Percentiles rank a stretch among this genome's conserved stretches.
phyloP scores from a whole-genome alignment of 2,113 vertebrate species.

The Sebastes fasciatus region DNA sequence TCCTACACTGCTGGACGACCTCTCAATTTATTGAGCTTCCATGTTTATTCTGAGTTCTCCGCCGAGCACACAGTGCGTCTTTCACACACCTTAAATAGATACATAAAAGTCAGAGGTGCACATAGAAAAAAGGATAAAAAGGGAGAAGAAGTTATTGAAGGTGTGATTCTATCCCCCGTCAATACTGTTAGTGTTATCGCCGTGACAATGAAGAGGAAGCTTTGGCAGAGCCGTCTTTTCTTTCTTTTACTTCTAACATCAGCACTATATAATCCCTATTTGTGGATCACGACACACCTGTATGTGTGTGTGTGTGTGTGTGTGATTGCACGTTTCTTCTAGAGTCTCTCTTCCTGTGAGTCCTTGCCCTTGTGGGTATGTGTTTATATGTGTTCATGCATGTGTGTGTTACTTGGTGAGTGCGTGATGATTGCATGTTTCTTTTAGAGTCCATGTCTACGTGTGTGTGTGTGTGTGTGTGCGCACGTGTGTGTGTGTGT shows the following conservation, averaged over 20 bases:
- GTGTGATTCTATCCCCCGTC: slow-evolving; percentile 55
- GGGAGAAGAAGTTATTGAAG: slow-evolving; percentile 63
- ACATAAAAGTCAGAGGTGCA: slow-evolving; percentile 37
- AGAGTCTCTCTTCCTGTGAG: slow-evolving; percentile 31
- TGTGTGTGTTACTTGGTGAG: slow-evolving; percentile 28
- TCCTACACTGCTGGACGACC: slow-evolving; percentile 13
- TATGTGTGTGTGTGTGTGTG: slow-evolving; percentile 37
- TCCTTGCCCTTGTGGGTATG: slow-evolving; percentile 30
- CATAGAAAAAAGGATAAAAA: slow-evolving; percentile 57
- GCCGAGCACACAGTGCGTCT: background rate
- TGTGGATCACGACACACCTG: slow-evolving; percentile 72
- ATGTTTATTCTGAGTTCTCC: slow-evolving; percentile 26
- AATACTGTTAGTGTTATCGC: slow-evolving; percentile 79
- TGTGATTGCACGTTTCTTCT: slow-evolving; percentile 48
- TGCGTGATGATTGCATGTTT: slow-evolving; percentile 47
- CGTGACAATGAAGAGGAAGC: slow-evolving; percentile 72
- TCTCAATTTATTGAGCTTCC: slow-evolving; percentile 42
- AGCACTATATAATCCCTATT: slow-evolving; percentile 80
- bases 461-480: slow-evolving; percentile 32
- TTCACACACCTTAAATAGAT: slow-evolving; percentile 33
- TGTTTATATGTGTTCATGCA: slow-evolving; percentile 25
- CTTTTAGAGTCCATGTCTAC: slow-evolving; percentile 12
- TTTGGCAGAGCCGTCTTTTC: slow-evolving; percentile 69
- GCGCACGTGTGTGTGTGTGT: slow-evolving; percentile 46
- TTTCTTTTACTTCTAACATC: slow-evolving; percentile 76